These are phyloP conservation scores for Chydorus sphaericus DNA, from an alignment of 2,888 invertebrate genomes.

Conservation along the genomic window DNA sequence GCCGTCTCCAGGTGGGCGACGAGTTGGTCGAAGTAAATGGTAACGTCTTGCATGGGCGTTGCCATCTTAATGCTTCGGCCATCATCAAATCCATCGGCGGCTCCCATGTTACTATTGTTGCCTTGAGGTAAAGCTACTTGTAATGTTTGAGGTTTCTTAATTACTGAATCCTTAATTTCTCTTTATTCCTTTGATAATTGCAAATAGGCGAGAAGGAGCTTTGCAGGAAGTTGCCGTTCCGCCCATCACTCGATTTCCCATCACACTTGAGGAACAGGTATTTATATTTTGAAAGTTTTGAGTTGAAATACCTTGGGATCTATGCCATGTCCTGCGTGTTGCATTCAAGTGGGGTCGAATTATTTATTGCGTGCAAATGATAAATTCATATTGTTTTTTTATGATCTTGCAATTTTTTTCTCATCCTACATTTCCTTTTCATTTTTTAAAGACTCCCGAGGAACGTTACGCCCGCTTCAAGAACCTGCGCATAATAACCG, in stretches of 20 bases:
- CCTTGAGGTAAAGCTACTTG: conserved; percentile 50
- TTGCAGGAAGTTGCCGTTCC: conserved; percentile 75
- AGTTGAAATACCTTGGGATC: too few relatives aligned
- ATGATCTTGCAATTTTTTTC: conserved; percentile 12
- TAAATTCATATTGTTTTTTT: not conserved
- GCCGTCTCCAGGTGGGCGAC: conserved; percentile 75
- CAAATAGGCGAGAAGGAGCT: conserved; percentile 47
- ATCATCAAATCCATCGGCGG: conserved; percentile 83
- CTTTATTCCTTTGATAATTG: conserved; percentile 8
- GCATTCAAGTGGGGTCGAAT: not conserved
- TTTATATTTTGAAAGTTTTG: too few relatives aligned
- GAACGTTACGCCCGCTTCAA: conserved; percentile 57
- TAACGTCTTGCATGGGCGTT: conserved; percentile 77
- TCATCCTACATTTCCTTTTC: not conserved
- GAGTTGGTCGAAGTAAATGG: conserved; percentile 94
- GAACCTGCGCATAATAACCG: conserved; percentile 60
- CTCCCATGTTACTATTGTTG: conserved; percentile 66
- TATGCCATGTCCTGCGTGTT: too few relatives aligned
- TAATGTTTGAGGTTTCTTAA: not conserved
- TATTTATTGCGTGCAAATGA: not conserved
- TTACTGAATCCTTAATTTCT: not conserved
- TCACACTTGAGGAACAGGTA: conserved; percentile 69
- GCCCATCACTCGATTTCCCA: conserved; percentile 71
- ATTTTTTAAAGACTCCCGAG: conserved; percentile 43
- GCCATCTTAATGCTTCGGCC: conserved; percentile 90